These are phyloP conservation scores for Drosophila micromelanica DNA, from an alignment of 1,140 invertebrate genomes.

Conservation along the genomic window DNA sequence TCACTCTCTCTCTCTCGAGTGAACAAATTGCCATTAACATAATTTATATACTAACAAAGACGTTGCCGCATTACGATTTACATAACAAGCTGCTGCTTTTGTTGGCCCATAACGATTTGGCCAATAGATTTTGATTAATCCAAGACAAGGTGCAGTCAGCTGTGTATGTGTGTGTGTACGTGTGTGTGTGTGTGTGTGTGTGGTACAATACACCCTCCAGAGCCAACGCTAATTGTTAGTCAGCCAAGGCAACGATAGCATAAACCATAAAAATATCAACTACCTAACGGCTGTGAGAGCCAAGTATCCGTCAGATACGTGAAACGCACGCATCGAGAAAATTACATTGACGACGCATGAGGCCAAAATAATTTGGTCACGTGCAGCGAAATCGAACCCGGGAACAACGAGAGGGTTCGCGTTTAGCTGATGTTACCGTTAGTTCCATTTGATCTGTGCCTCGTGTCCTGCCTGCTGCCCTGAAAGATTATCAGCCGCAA, in stretches of 20 bases:
- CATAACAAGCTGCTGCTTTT: constrained; percentile 23
- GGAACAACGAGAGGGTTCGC: constrained; percentile 2
- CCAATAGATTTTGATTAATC: constrained; percentile 54
- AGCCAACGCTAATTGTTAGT: constrained; percentile 57
- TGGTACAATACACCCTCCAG: neutral
- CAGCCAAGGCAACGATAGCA: constrained; percentile 37
- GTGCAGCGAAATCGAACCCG: constrained; percentile 57
- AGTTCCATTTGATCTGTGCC: too few species aligned
- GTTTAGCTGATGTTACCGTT: constrained; percentile 24
- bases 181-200: neutral
- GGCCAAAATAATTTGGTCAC: constrained; percentile 66
- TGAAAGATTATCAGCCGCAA: too few species aligned
- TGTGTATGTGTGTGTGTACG: neutral
- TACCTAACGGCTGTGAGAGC: neutral
- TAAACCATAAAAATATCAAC: constrained; percentile 47
- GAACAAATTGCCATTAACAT: constrained; percentile 72
- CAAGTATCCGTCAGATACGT: constrained; percentile 15
- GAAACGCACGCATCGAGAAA: constrained; percentile 34
- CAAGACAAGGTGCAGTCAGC: constrained; percentile 13
- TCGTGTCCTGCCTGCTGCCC: too few species aligned
- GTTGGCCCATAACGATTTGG: constrained; percentile 30
- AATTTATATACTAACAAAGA: constrained; percentile 61
- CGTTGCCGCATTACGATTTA: constrained; percentile 25
- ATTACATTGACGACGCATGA: constrained; percentile 19
- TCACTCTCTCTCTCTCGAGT: neutral